These are phyloP conservation scores for Galemys pyrenaicus DNA, from an alignment of 2,113 vertebrate species.

Conservation along the genomic window DNA sequence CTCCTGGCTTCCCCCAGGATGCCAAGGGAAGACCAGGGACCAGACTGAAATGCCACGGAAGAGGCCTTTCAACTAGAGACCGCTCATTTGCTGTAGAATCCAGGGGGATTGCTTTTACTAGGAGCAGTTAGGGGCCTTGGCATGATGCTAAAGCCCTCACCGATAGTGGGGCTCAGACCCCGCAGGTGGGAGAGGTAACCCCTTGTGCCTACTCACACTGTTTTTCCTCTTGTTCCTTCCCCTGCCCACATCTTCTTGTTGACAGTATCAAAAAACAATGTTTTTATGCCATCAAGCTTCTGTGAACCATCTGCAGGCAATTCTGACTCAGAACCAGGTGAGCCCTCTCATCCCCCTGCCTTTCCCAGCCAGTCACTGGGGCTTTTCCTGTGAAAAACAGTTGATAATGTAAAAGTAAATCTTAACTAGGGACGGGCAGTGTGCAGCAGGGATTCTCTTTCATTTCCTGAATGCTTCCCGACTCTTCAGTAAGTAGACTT, in stretches of 20 bases:
- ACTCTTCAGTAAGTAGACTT: not conserved
- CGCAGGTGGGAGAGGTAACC: not conserved
- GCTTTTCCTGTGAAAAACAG: not conserved
- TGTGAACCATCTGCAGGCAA: constrained; percentile 95
- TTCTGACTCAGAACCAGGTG: constrained; percentile 96
- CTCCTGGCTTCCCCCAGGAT: no score
- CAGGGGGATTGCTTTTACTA: no score
- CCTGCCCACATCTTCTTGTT: constrained; percentile 55
- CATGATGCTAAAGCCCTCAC: not conserved
- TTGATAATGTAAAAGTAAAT: not conserved
- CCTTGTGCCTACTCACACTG: not conserved
- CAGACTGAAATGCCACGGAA: not conserved
- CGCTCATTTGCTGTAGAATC: not conserved
- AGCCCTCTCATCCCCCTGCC: constrained; percentile 58
- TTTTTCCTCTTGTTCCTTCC: constrained; percentile 50
- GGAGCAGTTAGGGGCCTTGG: not conserved
- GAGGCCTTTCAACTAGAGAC: not conserved
- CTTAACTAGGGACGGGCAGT: rapidly evolving
- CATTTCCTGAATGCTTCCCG: not conserved
- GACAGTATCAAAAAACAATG: constrained; percentile 96
- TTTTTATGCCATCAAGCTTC: constrained; percentile 97
- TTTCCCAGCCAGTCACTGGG: not conserved
- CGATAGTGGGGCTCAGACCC: not conserved
- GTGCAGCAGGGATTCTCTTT: not conserved
- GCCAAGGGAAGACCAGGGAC: not conserved